These are phyloP conservation scores for Gobio occitaniae DNA, from an alignment of 2,797 vertebrate species.

Conservation along the genomic window DNA sequence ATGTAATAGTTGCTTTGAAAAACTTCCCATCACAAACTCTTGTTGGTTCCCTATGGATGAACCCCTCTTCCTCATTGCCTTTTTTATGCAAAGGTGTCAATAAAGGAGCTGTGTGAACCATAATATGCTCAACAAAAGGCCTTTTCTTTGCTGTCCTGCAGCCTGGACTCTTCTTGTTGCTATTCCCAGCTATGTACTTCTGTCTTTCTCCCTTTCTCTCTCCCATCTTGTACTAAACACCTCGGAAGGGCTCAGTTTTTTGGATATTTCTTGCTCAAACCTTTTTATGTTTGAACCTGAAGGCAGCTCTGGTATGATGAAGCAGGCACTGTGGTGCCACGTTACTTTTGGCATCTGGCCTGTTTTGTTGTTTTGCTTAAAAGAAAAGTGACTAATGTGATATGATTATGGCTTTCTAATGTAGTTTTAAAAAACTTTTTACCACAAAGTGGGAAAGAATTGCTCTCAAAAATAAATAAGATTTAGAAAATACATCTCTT, in stretches of 20 bases:
- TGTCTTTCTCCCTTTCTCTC: constrained; percentile 69
- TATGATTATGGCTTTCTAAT: background rate
- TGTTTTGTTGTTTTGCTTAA: constrained; percentile 14
- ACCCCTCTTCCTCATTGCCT: constrained; percentile 32
- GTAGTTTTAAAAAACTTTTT: background rate
- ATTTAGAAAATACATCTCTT: background rate
- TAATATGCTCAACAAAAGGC: constrained; percentile 70
- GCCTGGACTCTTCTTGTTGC: constrained; percentile 72
- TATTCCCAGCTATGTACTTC: constrained; percentile 72
- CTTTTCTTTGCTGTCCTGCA: constrained; percentile 62
- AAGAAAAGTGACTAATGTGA: background rate
- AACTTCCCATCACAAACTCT: background rate
- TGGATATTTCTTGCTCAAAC: background rate
- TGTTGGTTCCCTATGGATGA: background rate
- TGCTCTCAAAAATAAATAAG: background rate
- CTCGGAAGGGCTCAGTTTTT: background rate
- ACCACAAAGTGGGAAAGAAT: background rate
- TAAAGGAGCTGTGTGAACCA: constrained; percentile 56
- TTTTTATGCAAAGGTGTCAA: constrained; percentile 32
- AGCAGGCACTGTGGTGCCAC: background rate
- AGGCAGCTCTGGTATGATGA: constrained; percentile 20
- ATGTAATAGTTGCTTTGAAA: background rate
- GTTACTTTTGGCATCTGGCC: constrained; percentile 26
- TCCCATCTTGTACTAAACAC: constrained; percentile 2
- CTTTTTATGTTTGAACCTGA: constrained; percentile 1